Percentiles rank a stretch among this genome's conserved stretches.
phyloP scores from a whole-genome alignment of 2,797 vertebrate species.

The Notolabrus celidotus region DNA sequence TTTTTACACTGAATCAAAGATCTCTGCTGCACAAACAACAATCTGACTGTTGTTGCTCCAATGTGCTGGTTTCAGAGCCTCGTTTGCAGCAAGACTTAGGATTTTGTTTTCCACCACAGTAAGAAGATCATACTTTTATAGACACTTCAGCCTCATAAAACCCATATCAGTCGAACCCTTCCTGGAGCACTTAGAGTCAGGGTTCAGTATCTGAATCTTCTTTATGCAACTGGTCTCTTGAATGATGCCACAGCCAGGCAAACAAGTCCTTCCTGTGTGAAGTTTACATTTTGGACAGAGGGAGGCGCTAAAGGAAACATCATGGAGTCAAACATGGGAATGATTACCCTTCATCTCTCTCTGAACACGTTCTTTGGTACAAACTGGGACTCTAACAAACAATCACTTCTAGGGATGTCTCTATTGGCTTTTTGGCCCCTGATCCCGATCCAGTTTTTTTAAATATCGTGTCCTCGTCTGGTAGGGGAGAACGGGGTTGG shows the following conservation, averaged over 20 bases:
- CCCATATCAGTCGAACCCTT: neutral
- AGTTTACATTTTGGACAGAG: neutral
- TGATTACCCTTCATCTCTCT: neutral
- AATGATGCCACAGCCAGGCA: constrained; percentile 59
- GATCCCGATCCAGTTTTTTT: too few relatives aligned
- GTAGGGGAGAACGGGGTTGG: too few relatives aligned
- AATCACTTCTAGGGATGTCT: too few relatives aligned
- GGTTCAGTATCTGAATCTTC: neutral
- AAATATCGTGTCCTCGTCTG: too few relatives aligned
- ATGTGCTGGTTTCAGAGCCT: too few relatives aligned
- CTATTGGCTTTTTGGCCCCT: too few relatives aligned
- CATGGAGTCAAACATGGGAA: neutral
- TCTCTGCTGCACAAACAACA: neutral
- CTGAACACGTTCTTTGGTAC: neutral
- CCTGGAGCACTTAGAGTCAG: neutral
- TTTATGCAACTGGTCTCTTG: constrained; percentile 71
- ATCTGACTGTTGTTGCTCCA: too few relatives aligned
- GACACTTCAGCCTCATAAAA: neutral
- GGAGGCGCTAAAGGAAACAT: neutral
- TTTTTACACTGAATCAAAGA: neutral
- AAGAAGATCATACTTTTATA: too few relatives aligned
- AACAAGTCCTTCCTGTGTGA: neutral
- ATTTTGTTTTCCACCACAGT: too few relatives aligned
- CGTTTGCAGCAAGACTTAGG: too few relatives aligned
- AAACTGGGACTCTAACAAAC: too few relatives aligned